phyloP scores from a whole-genome alignment of 1,140 invertebrate genomes.

The Idris sp. region DNA sequence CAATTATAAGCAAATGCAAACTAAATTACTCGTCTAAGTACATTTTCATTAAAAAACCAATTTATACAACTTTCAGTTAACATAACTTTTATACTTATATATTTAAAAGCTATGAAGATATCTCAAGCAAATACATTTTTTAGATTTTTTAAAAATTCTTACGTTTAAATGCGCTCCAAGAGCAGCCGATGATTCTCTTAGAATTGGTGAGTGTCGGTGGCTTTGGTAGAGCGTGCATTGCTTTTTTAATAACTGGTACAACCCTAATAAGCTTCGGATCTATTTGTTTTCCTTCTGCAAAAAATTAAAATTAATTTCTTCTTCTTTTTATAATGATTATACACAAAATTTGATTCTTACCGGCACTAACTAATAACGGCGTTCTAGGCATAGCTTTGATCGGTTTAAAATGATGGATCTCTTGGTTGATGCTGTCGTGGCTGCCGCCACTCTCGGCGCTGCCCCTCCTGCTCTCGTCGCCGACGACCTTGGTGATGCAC shows the following conservation, averaged over 20 bases:
- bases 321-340: background rate
- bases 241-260: conserved; percentile 68
- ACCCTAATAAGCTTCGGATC: conserved; percentile 76
- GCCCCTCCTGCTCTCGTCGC: conserved; percentile 70
- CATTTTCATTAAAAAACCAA: too few species aligned
- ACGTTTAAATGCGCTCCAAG: conserved; percentile 77
- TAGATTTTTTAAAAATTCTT: too few species aligned
- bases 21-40: too few species aligned
- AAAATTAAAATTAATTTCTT: background rate
- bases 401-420: conserved; percentile 81
- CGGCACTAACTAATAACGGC: conserved; percentile 70
- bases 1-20: too few species aligned
- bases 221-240: conserved; percentile 67
- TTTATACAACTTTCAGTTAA: too few species aligned
- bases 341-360: conserved; percentile 47
- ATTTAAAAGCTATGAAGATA: too few species aligned
- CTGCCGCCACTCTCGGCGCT: conserved; percentile 77
- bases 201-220: conserved; percentile 67
- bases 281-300: conserved; percentile 73
- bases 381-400: conserved; percentile 79
- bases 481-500: conserved; percentile 63
- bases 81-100: too few species aligned
- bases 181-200: conserved; percentile 72
- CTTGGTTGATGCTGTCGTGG: conserved; percentile 80
- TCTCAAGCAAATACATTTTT: too few species aligned